Evolutionary conservation across 2,113 vertebrate species (phyloP), one percentile per base, ranked within the genome.

Genomic region (Rana temporaria): DNA sequence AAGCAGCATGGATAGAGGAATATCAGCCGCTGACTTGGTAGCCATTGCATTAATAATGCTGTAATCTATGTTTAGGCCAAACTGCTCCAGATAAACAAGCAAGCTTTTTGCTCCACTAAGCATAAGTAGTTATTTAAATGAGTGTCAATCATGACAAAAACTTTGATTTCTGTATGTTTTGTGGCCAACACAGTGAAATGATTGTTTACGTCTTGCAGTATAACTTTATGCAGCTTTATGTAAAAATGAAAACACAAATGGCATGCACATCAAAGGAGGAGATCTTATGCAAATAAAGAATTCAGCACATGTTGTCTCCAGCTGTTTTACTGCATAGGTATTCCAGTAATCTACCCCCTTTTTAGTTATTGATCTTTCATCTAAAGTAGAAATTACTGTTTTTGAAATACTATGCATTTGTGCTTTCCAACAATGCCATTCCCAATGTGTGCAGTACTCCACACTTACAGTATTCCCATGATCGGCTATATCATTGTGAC

Each of bases 111-210:
- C 18, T 59, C n/a, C n/a, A 19, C n/a, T 20, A 60, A 20, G 19
- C 20, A 8, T 8, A 48, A 48, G 9, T 60, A 11, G 4, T 60
- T 20, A 60, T 60, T 60, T n/a, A 22, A 16, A 22, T n/a, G 5
- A 20, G 19, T 60, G 59, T 60, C 59, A 60, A 60, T 60, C 59
- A 60, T 60, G 59, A 72, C 16, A 38, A n/a, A 6, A 18, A 71
- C 17, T 62, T 79, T 76, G 62, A 32, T 85, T 55, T 82, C 83
- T 68, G 81, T 67, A 18, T 84, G 69, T 42, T 2, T 38, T 85
- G 30, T 52, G 18, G 17, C 73, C 11, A 62, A 5, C 18, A 62
- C 38, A 62, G 18, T 73, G 18, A 62, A 42, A n/a, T 48, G 4
- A 9, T 38, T 62, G 18, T 38, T 60, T 19, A 9, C 19, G 5